Evolutionary conservation across 2,113 vertebrate species (phyloP), one percentile per base, ranked within the genome.

Genomic region (Ceuthmochares aereus): DNA sequence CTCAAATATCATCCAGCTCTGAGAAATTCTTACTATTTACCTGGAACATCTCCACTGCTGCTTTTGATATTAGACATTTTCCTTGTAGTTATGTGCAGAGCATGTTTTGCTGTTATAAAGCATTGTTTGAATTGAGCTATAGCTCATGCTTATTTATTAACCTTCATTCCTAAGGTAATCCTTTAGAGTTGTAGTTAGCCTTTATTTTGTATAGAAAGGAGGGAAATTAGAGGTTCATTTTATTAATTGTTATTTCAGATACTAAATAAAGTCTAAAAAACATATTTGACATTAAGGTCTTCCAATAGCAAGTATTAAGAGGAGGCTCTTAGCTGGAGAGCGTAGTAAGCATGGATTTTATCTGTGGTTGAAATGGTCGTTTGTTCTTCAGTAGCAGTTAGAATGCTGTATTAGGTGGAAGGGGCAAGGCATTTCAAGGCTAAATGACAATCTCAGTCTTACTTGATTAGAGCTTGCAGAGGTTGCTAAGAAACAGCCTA

Each of bases 401-500:
- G 84, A 95, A 94, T 69, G 84, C 78, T 96, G 5, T 47, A 43
- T 96, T 92, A 90, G 83, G 72, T 87, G 84, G 79, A 94, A 87
- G 81, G 82, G 87, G n/a, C 87, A 91, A 95, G 82, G 63, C 84
- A 75, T 96, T 96, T 94, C 95, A 94, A 96, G 95, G 97, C 96
- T 98, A 97, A 98, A 97, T 93, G 93, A 87, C 96, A 96, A 84
- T 97, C 95, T 98, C 97, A 89, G 97, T 97, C 96, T 98, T 98
- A 98, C 98, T 98, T 98, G 97, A 98, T 98, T 98, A 95, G 93
- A 96, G 98, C 97, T 97, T 97, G 98, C 97, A 91, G 96, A 95
- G 94, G 98, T 99, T 99, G 98, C 99, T 98, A 98, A 98, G 99
- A 97, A 97, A 99, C 97, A 74, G 91, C 95, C 95, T 97, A 98